These are phyloP conservation scores for Hemicentrotus pulcherrimus DNA, from an alignment of 35 echinoderm and acorn worm species.

Conservation along the genomic window DNA sequence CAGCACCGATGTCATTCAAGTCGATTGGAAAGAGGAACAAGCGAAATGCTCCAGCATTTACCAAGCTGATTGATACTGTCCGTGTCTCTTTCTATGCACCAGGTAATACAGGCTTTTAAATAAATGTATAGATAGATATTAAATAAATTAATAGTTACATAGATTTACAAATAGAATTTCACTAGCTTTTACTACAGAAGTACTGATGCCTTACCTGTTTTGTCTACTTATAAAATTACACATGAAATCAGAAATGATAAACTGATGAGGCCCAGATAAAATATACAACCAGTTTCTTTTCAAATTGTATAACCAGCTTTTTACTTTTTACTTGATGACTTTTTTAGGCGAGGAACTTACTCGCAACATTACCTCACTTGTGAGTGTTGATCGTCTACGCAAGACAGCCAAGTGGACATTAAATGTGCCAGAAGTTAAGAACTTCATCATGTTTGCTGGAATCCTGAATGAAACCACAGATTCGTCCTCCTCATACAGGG, in stretches of 20 bases:
- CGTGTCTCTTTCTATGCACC: constrained; percentile 91
- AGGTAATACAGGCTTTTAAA: constrained; percentile 49
- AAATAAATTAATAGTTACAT: too few relatives aligned
- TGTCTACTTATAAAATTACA: too few relatives aligned
- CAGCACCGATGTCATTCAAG: constrained; percentile 45
- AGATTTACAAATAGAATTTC: too few relatives aligned
- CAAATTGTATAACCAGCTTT: not conserved
- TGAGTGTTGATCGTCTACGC: constrained; percentile 74
- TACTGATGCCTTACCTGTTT: too few relatives aligned
- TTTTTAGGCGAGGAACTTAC: constrained; percentile 67
- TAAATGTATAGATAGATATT: not conserved
- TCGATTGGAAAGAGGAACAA: constrained; percentile 51
- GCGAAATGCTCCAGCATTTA: not conserved
- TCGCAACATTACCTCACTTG: constrained; percentile 71
- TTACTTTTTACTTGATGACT: not conserved
- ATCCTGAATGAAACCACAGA: constrained; percentile 69
- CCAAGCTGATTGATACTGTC: constrained; percentile 78
- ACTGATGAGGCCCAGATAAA: too few relatives aligned
- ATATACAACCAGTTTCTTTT: too few relatives aligned
- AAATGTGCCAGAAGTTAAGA: constrained; percentile 82
- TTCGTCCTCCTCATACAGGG: constrained; percentile 39
- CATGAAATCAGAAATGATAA: too few relatives aligned
- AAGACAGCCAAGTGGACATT: constrained; percentile 86
- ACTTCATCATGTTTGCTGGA: constrained; percentile 78
- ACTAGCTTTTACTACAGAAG: too few relatives aligned